These are phyloP conservation scores for Sinodicranocentrus sp. DNA, from an alignment of 2,888 invertebrate genomes.

Conservation along the genomic window DNA sequence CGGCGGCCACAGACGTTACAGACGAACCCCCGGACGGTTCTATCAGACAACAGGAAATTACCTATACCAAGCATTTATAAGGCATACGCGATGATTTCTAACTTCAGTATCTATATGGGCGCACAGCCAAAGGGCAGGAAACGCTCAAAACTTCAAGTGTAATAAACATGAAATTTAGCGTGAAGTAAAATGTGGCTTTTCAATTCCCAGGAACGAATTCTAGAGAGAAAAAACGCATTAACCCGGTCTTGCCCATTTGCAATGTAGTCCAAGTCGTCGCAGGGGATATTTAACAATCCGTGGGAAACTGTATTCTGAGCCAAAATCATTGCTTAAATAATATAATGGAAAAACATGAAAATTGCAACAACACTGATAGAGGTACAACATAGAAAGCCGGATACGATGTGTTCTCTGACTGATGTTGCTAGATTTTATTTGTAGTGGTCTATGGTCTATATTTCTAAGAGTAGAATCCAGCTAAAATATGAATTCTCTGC, in stretches of 20 bases:
- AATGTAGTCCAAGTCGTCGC: neutral
- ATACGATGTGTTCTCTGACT: no score
- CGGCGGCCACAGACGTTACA: no score
- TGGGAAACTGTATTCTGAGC: neutral
- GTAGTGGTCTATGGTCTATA: no score
- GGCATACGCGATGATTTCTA: no score
- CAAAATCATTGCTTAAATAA: neutral
- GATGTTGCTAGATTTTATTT: no score
- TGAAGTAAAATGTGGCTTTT: conserved; percentile 47
- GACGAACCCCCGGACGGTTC: no score
- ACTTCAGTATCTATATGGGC: conserved; percentile 16
- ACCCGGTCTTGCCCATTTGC: neutral
- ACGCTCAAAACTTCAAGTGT: conserved; percentile 25
- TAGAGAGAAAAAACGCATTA: neutral
- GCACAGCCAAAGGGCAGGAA: conserved; percentile 33
- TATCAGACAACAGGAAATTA: no score
- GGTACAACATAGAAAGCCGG: neutral
- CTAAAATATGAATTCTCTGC: no score
- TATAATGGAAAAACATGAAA: neutral
- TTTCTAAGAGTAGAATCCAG: no score
- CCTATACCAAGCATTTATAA: no score
- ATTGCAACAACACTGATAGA: neutral
- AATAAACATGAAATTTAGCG: conserved; percentile 51
- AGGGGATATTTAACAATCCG: neutral
- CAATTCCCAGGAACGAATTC: neutral